phyloP scores from a whole-genome alignment of 1,140 invertebrate genomes.

The Pachypsylla venusta region DNA sequence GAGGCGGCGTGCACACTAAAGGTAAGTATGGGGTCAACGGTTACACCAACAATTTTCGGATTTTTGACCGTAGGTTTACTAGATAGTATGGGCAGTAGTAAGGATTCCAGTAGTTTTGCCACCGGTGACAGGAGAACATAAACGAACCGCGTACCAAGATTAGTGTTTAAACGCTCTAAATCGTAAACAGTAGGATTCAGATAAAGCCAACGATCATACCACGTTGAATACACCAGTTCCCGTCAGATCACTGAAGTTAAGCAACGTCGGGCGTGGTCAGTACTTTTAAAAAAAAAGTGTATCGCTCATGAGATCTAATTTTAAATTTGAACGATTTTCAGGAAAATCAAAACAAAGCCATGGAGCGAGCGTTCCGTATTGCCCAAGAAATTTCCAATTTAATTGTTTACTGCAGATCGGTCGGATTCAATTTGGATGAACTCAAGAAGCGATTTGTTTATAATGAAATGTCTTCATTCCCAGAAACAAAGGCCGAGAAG shows the following conservation, averaged over 20 bases:
- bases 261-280: no score
- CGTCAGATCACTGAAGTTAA: no score
- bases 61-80: no score
- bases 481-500: slow-evolving; percentile 88
- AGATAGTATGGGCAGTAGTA: no score
- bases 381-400: slow-evolving; percentile 93
- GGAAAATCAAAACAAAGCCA: slow-evolving; percentile 63
- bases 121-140: no score
- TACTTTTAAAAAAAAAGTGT: not conserved
- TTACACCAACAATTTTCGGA: no score
- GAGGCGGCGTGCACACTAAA: no score
- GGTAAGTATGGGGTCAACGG: no score
- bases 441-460: slow-evolving; percentile 49
- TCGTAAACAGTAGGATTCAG: no score
- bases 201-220: no score
- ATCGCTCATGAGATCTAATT: not conserved
- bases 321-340: slow-evolving; percentile 26
- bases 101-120: no score
- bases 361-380: slow-evolving; percentile 75
- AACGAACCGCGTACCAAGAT: not conserved
- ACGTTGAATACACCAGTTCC: no score
- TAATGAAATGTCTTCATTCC: slow-evolving; percentile 88
- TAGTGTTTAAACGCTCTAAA: slow-evolving; percentile 8
- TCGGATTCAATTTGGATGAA: slow-evolving; percentile 58
- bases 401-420: slow-evolving; percentile 88